Base-by-base conservation (phyloP, 2,797 vertebrate genomes). In the Tauraco hartlaubi region DNA sequence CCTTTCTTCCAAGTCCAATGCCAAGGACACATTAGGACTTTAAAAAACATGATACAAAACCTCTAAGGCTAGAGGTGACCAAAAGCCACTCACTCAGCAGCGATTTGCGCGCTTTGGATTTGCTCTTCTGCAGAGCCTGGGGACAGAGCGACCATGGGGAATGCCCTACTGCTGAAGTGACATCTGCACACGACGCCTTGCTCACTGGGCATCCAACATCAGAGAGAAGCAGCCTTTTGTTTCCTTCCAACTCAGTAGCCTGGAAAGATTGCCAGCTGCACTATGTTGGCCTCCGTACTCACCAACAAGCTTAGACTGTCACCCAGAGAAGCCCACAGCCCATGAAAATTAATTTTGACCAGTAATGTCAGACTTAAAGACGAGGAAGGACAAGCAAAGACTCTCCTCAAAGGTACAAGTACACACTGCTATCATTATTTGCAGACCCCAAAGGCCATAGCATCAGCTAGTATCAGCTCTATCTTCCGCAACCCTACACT, bases 201-300 rank as follows among this genome's bases (percentile, higher is more conserved):
- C 44, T 80, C 87, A 55, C 35, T 37, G 68, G 54, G 39, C 59
- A 80, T 35, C 58, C 79, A 58, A 9, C 52, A 88, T 14, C 48
- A 79, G n/a, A 89, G 54, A 69, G 68, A 55, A 72, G 46, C 33
- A 75, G 43, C 37, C 84, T 88, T 91, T 88, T 83, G 78, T 88
- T 26, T 77, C 72, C 73, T 78, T 91, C 68, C 90, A 84, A n/a
- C 28, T 78, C 72, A 88, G 55, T 62, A 90, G 69, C 16, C 81
- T 58, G 75, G 55, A 94, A 88, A 52, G 41, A 93, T 44, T 26
- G 41, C 41, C 83, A 90, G 91, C 56, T 95, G 85, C 67, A 56
- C 55, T 54, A 2, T 37, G 88, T 63, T 49, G 83, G 91, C 48
- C 80, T 71, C 73, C 26, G 12, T 58, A 28, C 48, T 76, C 76